Evolutionary conservation across 2,797 vertebrate genomes (phyloP), one percentile per base, ranked within the genome.

Genomic region (Poecile montanus): DNA sequence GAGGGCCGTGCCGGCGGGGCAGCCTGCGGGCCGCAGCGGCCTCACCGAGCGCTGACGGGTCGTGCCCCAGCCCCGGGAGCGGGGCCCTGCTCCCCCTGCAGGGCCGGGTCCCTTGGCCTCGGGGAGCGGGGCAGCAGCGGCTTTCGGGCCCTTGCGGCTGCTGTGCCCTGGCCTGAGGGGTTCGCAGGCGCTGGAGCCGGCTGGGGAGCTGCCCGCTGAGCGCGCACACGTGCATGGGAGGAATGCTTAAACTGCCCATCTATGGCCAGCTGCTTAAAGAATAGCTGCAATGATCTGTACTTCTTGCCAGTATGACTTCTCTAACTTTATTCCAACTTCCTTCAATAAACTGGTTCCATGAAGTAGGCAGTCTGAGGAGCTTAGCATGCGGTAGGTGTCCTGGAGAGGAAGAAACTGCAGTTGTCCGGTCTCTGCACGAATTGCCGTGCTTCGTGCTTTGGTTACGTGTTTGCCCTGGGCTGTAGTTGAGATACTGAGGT

Each of bases 301-400:
- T 40, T 62, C 34, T 71, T 40, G 26, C 23, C 25, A 23, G 51
- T 9, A 10, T 25, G 45, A 6, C 36, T 77, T 48, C 1, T 13
- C 25, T 32, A 20, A 16, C 27, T 61, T 53, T 4, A 5, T 29
- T 67, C 25, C 25, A 5, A 13, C 38, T 75, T 45, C 27, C 12
- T 13, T 57, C 34, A 6, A 6, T 3, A 10, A 53, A 7, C 7
- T 23, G 60, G 8, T 26, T 36, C 38, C 5, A 1, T 10, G 34
- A 30, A n/a, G 51, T 1, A 9, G 44, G 34, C 44, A 1, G 23
- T 5, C 17, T 38, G 16, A 19, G 4, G 32, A n/a, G 54, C 14
- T 34, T 1, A 68, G 50, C 38, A 0, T 6, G 0, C 0, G 1
- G 7, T 2, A 9, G 38, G 3, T 44, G 1, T 3, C 53, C 11